Percentiles rank a stretch among this genome's conserved stretches.
phyloP scores from a whole-genome alignment of 2,113 vertebrate species.

The Eupsittula cactorum region DNA sequence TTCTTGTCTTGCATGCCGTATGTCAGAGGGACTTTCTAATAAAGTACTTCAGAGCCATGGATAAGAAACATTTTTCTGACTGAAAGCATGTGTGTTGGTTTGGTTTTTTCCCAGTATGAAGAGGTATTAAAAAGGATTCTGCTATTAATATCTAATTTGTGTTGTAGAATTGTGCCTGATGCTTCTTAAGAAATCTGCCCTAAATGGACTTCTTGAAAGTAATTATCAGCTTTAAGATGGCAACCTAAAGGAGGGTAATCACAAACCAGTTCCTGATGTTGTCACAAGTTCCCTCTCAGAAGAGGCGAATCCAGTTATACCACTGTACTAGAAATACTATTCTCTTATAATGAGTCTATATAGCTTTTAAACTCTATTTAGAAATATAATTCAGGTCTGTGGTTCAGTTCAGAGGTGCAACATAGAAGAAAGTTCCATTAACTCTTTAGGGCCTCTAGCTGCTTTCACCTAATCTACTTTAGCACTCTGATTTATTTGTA shows the following conservation, averaged over 20 bases:
- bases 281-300: background rate
- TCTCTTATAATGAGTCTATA: background rate
- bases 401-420: background rate
- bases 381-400: background rate
- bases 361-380: background rate
- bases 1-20: background rate
- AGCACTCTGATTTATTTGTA: background rate
- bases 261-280: background rate
- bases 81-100: background rate
- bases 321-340: background rate
- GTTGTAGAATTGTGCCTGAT: background rate
- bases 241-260: background rate
- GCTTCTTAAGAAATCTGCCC: background rate
- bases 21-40: background rate
- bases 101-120: background rate
- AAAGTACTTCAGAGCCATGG: background rate
- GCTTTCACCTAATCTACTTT: background rate
- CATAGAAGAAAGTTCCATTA: background rate
- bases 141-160: background rate
- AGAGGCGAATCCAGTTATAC: background rate
- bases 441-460: background rate
- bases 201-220: background rate
- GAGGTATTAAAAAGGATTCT: background rate
- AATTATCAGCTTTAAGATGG: background rate
- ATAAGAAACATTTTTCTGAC: background rate